A percentile compares a stretch with the other conserved stretches of the same genome.
These are phyloP conservation scores for Lepidocyrtoides sp. DNA, from an alignment of 2,888 invertebrate genomes.

Conservation along the genomic window DNA sequence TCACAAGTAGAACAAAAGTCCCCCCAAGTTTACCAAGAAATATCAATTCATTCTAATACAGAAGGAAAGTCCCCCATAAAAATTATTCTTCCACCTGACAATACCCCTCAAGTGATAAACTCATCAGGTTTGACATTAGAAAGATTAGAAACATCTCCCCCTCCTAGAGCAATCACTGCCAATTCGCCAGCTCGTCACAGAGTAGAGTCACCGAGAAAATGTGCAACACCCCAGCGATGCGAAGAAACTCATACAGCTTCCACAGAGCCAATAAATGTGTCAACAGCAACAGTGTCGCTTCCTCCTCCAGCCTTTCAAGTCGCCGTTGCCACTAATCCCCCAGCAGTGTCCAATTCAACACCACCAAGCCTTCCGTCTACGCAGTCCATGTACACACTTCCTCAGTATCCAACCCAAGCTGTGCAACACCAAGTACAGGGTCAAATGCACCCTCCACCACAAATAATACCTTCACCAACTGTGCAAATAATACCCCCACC, in stretches of 20 bases:
- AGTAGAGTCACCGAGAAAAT: neutral
- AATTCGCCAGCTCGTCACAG: neutral
- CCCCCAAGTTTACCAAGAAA: neutral
- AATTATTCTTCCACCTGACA: constrained; percentile 28
- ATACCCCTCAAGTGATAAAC: constrained; percentile 41
- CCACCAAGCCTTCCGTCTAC: neutral
- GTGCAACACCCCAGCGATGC: neutral
- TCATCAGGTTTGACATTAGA: constrained; percentile 31
- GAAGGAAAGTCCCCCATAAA: neutral
- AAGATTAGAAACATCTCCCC: neutral
- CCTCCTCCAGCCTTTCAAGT: neutral
- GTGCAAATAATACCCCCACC: neutral
- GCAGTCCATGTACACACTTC: neutral
- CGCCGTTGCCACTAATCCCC: neutral
- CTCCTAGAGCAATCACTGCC: neutral
- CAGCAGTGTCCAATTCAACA: neutral
- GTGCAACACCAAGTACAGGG: neutral
- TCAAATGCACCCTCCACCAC: neutral
- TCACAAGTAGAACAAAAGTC: no score
- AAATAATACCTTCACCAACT: neutral
- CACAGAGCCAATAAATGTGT: no score
- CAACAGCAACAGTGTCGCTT: neutral
- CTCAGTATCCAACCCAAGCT: neutral
- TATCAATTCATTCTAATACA: neutral
- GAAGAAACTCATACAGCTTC: neutral